Evolutionary conservation across 2,888 invertebrate species (phyloP).

Genomic region (Craniophora ligustri): DNA sequence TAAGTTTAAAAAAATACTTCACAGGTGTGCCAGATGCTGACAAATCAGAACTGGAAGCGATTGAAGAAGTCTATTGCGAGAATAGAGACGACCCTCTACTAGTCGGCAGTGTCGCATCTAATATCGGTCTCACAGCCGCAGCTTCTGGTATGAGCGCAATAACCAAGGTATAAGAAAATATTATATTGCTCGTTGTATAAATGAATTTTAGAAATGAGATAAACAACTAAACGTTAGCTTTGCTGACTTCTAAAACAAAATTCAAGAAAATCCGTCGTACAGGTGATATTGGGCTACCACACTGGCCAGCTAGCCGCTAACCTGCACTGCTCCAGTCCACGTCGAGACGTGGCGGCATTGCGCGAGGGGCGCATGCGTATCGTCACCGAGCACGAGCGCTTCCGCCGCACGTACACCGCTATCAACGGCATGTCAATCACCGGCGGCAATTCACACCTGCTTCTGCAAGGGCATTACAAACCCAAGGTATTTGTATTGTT

Average conservation of each 20-base stretch:
- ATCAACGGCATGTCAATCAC: too few species aligned
- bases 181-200: not conserved
- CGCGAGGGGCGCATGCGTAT: too few species aligned
- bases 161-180: slow-evolving; percentile 78
- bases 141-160: slow-evolving; percentile 85
- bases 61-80: slow-evolving; percentile 87
- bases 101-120: slow-evolving; percentile 82
- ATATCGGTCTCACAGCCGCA: slow-evolving; percentile 69
- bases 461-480: slow-evolving; percentile 72
- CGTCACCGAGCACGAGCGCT: too few species aligned
- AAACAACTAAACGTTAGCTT: not conserved
- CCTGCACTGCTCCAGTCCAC: too few species aligned
- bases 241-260: not conserved
- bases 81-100: slow-evolving; percentile 85
- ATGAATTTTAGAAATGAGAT: not conserved
- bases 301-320: slow-evolving; percentile 90
- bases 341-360: too few species aligned
- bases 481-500: slow-evolving; percentile 69
- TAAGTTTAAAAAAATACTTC: too few species aligned
- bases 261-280: slow-evolving; percentile 38
- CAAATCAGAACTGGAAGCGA: slow-evolving; percentile 89
- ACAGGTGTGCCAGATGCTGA: slow-evolving; percentile 87
- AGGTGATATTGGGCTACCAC: slow-evolving; percentile 90
- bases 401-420: too few species aligned
- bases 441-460: slow-evolving; percentile 79